phyloP scores from a whole-genome alignment of 2,113 vertebrate species.

The Apodemus speciosus region DNA sequence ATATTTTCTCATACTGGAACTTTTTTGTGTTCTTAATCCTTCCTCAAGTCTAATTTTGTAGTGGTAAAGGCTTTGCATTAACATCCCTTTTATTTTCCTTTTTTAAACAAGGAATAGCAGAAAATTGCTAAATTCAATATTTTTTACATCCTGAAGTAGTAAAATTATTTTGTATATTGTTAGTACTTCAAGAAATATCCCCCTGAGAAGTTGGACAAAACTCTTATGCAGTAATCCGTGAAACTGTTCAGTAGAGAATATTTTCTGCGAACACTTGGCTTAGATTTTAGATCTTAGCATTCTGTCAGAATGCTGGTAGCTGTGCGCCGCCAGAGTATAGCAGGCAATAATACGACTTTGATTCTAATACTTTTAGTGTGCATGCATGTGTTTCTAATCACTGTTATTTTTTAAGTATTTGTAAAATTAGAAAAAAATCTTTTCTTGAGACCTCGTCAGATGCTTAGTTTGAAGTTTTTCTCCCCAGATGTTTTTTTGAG shows the following conservation, averaged over 20 bases:
- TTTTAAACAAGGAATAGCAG: slow-evolving; percentile 74
- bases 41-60: slow-evolving; percentile 72
- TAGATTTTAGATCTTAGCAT: slow-evolving; percentile 71
- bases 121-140: slow-evolving; percentile 74
- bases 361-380: slow-evolving; percentile 73
- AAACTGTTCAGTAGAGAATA: slow-evolving; percentile 65
- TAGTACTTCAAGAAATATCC: slow-evolving; percentile 60
- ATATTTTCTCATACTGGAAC: slow-evolving; percentile 68
- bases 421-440: slow-evolving; percentile 74
- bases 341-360: slow-evolving; percentile 80
- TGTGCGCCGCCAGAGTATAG: slow-evolving; percentile 70
- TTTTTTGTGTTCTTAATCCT: slow-evolving; percentile 67
- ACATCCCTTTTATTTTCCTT: slow-evolving; percentile 73
- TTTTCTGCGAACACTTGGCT: slow-evolving; percentile 57
- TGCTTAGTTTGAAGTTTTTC: slow-evolving; percentile 70
- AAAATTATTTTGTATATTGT: slow-evolving; percentile 77
- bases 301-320: slow-evolving; percentile 51
- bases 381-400: slow-evolving; percentile 79
- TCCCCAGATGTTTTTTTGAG: slow-evolving; percentile 77
- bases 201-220: slow-evolving; percentile 62
- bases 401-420: slow-evolving; percentile 79
- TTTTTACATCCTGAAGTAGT: slow-evolving; percentile 75
- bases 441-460: slow-evolving; percentile 74
- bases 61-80: slow-evolving; percentile 78
- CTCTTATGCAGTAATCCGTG: slow-evolving; percentile 62